Evolutionary conservation across 2,888 invertebrate genomes (phyloP).

Genomic region (Raillietiella orientalis): DNA sequence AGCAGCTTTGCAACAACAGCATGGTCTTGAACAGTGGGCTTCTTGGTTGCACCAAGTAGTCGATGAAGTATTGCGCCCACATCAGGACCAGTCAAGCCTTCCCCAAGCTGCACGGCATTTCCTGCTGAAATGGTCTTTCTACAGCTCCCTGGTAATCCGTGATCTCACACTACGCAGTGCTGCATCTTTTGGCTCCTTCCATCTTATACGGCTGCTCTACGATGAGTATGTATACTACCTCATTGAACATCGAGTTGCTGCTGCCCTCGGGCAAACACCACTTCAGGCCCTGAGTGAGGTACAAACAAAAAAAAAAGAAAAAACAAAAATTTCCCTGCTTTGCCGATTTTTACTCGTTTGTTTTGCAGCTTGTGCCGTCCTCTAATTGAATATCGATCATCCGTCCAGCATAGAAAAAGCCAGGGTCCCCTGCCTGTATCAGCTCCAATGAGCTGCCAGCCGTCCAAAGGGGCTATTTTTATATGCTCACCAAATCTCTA

Average conservation of each 20-base stretch:
- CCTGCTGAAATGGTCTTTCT: constrained; percentile 93
- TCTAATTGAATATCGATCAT: too few relatives aligned
- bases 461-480: too few relatives aligned
- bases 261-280: constrained; percentile 58
- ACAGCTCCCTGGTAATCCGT: constrained; percentile 89
- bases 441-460: too few relatives aligned
- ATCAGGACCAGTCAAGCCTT: constrained; percentile 36
- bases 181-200: constrained; percentile 95
- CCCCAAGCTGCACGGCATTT: constrained; percentile 63
- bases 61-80: constrained; percentile 52
- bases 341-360: too few relatives aligned
- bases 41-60: constrained; percentile 86
- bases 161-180: constrained; percentile 86
- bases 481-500: too few relatives aligned
- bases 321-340: too few relatives aligned
- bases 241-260: constrained; percentile 83
- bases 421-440: too few relatives aligned
- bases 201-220: constrained; percentile 79
- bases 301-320: too few relatives aligned
- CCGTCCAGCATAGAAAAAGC: too few relatives aligned
- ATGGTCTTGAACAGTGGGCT: constrained; percentile 88
- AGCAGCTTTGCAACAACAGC: constrained; percentile 48
- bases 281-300: constrained; percentile 92
- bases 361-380: too few relatives aligned
- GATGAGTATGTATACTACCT: constrained; percentile 98